Evolutionary conservation across 2,797 vertebrate genomes (phyloP).

Genomic region (Poeciliopsis infans): DNA sequence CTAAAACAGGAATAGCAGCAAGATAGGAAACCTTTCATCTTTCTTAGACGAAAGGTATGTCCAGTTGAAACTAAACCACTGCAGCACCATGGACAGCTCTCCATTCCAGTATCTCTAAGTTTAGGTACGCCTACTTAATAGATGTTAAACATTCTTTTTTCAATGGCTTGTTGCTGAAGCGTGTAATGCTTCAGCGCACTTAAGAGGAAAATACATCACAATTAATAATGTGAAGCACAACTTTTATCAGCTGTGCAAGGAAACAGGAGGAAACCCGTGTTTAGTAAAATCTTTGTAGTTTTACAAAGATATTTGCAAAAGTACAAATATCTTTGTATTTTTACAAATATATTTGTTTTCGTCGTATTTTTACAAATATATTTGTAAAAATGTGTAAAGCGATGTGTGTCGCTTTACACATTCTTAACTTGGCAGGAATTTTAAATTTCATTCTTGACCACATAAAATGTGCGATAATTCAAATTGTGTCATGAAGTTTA

Average conservation of each 20-base stretch:
- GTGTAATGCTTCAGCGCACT: too few relatives aligned
- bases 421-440: not conserved
- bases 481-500: not conserved
- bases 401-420: not conserved
- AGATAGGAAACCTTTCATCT: not conserved
- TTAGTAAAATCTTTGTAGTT: not conserved
- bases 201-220: too few relatives aligned
- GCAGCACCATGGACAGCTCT: conserved; percentile 1
- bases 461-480: not conserved
- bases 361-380: too few relatives aligned
- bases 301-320: too few relatives aligned
- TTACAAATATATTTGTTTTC: too few relatives aligned
- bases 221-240: too few relatives aligned
- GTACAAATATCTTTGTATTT: too few relatives aligned
- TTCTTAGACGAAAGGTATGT: too few relatives aligned
- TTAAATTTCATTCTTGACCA: not conserved
- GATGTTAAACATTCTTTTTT: not conserved
- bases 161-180: too few relatives aligned
- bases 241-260: not conserved
- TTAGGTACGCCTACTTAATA: not conserved
- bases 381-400: too few relatives aligned
- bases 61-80: not conserved
- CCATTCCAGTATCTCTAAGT: not conserved
- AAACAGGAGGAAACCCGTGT: not conserved
- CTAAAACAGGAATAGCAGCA: not conserved